Percentiles rank a stretch among this genome's conserved stretches.
Conservation (phyloP, 1,140 invertebrate species). For the Brachystomella parvula region DNA sequence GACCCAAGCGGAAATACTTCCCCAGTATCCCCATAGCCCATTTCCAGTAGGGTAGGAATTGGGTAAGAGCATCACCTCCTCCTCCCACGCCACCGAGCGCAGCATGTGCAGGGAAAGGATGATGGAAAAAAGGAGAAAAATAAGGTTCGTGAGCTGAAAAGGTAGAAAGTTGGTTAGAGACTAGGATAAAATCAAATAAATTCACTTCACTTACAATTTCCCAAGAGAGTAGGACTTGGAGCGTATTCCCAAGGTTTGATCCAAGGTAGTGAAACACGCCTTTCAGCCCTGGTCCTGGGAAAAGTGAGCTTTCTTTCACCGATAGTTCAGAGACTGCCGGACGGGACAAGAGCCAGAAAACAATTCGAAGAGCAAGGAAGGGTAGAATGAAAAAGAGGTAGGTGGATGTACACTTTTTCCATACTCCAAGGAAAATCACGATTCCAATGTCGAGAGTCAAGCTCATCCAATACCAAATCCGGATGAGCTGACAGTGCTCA, state of each 20-base stretch:
- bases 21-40: neutral
- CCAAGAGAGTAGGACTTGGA: neutral
- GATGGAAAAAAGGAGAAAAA: neutral
- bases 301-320: neutral
- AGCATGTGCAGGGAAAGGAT: neutral
- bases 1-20: neutral
- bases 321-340: neutral
- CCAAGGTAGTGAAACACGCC: neutral
- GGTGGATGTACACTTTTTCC: neutral
- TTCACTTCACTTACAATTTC: neutral
- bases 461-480: neutral
- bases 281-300: neutral
- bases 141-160: neutral
- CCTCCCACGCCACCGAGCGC: neutral
- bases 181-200: neutral
- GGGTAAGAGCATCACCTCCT: neutral
- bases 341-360: neutral
- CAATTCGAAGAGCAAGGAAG: neutral
- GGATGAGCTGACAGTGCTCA: slow-evolving; percentile 4
- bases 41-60: neutral
- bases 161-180: too few relatives aligned
- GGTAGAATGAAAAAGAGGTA: neutral
- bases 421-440: neutral
- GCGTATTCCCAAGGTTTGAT: neutral
- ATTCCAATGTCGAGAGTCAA: neutral